Conservation (phyloP, 1,140 invertebrate genomes). For the Cotesia glomerata region DNA sequence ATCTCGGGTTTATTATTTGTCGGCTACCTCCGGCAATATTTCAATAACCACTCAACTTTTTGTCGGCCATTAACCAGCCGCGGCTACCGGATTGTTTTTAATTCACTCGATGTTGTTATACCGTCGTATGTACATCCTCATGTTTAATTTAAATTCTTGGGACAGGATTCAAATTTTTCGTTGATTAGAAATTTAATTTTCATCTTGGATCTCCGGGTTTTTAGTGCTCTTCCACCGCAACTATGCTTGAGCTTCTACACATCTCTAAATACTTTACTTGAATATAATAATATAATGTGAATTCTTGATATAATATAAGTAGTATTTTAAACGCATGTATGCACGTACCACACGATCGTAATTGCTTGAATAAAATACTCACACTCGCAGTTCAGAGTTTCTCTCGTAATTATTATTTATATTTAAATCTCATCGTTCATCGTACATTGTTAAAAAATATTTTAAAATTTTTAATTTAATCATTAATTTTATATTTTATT, state of each 20-base stretch:
- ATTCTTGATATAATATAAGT: background rate
- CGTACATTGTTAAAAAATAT: no score
- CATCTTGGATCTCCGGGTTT: background rate
- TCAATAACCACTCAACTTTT: constrained; percentile 7
- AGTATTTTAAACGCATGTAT: constrained; percentile 27
- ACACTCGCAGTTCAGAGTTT: constrained; percentile 22
- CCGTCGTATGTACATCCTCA: constrained; percentile 23
- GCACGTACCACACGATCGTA: constrained; percentile 34
- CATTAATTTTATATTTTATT: no score
- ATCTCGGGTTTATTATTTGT: constrained; percentile 46
- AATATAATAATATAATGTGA: background rate
- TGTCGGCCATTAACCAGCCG: background rate
- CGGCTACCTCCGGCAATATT: constrained; percentile 27
- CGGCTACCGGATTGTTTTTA: constrained; percentile 11
- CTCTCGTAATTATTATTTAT: constrained; percentile 25
- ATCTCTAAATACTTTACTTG: background rate
- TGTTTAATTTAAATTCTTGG: constrained; percentile 52
- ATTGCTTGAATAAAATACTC: constrained; percentile 28
- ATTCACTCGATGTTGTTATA: constrained; percentile 28
- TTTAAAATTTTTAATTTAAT: no score
- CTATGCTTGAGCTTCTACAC: constrained; percentile 11
- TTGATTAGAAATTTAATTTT: constrained; percentile 6
- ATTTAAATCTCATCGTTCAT: background rate
- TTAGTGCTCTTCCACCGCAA: constrained; percentile 27
- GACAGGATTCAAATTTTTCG: constrained; percentile 2